A percentile compares a stretch with the other conserved stretches of the same genome.
Conservation (phyloP, 2,888 invertebrate genomes). For the Polia nebulosa region DNA sequence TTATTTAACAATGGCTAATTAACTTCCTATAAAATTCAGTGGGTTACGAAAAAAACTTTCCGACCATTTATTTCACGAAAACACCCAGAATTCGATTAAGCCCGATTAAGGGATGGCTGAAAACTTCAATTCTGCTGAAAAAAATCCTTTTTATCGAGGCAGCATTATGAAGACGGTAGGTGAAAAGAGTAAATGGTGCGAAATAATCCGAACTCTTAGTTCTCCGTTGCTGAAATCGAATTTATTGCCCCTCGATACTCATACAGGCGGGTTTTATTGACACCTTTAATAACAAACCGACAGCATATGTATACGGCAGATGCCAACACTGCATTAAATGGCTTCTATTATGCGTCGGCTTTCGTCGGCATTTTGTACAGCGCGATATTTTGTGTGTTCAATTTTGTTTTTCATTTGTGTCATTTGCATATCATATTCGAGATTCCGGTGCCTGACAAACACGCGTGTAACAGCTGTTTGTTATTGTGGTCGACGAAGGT, state of each 20-base stretch:
- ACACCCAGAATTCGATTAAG: slow-evolving; percentile 79
- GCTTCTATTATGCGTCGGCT: slow-evolving; percentile 27
- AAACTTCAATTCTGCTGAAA: slow-evolving; percentile 83
- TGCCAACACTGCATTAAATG: slow-evolving; percentile 52
- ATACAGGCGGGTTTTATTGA: slow-evolving; percentile 83
- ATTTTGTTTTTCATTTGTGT: slow-evolving; percentile 54
- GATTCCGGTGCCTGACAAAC: slow-evolving; percentile 46
- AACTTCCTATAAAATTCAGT: slow-evolving; percentile 39
- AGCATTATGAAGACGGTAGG: slow-evolving; percentile 86
- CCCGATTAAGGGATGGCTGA: slow-evolving; percentile 78
- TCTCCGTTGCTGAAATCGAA: slow-evolving; percentile 88
- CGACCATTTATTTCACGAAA: slow-evolving; percentile 62
- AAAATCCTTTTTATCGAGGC: slow-evolving; percentile 84
- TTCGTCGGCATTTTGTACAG: slow-evolving; percentile 27
- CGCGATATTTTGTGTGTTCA: slow-evolving; percentile 48
- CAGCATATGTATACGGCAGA: slow-evolving; percentile 47
- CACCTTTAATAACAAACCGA: slow-evolving; percentile 77
- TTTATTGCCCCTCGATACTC: slow-evolving; percentile 87
- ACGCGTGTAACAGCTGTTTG: slow-evolving; percentile 48
- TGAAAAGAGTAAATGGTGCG: slow-evolving; percentile 90
- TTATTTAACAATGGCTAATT: slow-evolving; percentile 50
- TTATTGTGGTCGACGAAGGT: slow-evolving; percentile 34
- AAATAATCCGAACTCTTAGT: slow-evolving; percentile 90
- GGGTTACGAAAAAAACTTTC: slow-evolving; percentile 49
- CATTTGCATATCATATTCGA: slow-evolving; percentile 60